Percentiles rank a stretch among this genome's conserved stretches.
These are phyloP conservation scores for Enteromius afrohamiltoni DNA, from an alignment of 2,797 vertebrate genomes.

Conservation along the genomic window DNA sequence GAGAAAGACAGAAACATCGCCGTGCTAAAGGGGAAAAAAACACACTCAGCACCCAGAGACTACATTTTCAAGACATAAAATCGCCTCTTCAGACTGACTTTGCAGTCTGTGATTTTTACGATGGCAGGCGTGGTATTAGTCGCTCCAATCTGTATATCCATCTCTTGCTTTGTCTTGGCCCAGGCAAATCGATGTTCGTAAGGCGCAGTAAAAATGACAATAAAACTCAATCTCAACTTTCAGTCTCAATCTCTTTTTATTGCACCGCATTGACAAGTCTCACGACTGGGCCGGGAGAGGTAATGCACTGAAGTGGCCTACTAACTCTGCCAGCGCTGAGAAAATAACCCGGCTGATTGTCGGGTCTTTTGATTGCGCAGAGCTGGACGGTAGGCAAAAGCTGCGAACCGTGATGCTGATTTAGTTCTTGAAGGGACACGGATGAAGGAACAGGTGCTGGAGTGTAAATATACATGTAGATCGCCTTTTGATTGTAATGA, in stretches of 20 bases:
- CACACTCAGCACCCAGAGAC: conserved; percentile 15
- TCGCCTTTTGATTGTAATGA: conserved; percentile 62
- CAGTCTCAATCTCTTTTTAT: conserved; percentile 59
- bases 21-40: conserved; percentile 7
- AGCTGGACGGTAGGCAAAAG: conserved; percentile 37
- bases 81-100: conserved; percentile 51
- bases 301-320: conserved; percentile 50
- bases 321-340: conserved; percentile 38
- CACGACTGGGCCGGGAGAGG: conserved; percentile 44
- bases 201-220: conserved; percentile 60
- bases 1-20: conserved; percentile 44
- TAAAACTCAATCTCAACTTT: conserved; percentile 55
- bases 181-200: conserved; percentile 54
- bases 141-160: conserved; percentile 53
- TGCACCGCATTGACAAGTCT: conserved; percentile 40
- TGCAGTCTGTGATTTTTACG: conserved; percentile 54
- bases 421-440: conserved; percentile 58
- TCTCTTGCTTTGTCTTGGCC: conserved; percentile 55
- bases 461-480: conserved; percentile 60
- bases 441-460: conserved; percentile 55
- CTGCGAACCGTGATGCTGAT: conserved; percentile 48
- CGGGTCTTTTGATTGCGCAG: conserved; percentile 47
- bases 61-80: conserved; percentile 50
- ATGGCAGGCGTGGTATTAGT: conserved; percentile 45
- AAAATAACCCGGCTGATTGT: conserved; percentile 48